Percentiles rank a stretch among this genome's conserved stretches.
Conservation (phyloP, 2,888 invertebrate species). For the Diadegma fenestrale region DNA sequence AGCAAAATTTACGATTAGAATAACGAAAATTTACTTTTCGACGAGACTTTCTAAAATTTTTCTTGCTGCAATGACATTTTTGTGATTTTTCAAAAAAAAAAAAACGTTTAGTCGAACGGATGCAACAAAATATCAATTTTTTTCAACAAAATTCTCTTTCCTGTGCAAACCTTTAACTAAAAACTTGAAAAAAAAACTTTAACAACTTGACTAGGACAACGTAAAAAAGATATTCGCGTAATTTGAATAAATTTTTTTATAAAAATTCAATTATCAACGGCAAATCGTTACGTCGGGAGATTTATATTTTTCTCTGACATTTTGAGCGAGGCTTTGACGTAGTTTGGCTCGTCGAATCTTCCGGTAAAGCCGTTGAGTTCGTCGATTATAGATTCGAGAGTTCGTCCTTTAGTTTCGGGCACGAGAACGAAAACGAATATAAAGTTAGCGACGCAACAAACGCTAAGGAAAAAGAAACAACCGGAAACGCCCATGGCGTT, state of each 20-base stretch:
- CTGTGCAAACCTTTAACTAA: no score
- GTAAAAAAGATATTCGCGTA: neutral
- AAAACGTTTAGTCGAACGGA: no score
- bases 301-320: constrained; percentile 61
- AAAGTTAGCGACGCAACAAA: constrained; percentile 74
- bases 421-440: constrained; percentile 75
- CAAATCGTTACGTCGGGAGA: constrained; percentile 30
- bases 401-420: constrained; percentile 82
- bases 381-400: constrained; percentile 78
- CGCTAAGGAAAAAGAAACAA: constrained; percentile 79
- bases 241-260: neutral
- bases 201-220: constrained; percentile 39
- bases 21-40: no score
- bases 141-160: no score
- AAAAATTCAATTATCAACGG: neutral
- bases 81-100: no score
- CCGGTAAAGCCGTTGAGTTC: constrained; percentile 76
- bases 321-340: constrained; percentile 57
- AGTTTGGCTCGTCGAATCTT: constrained; percentile 59
- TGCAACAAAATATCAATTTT: no score
- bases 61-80: no score
- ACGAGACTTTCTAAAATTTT: no score
- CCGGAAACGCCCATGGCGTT: constrained; percentile 76
- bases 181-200: neutral
- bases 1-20: no score